Percentiles rank a stretch among this genome's conserved stretches.
Conservation (phyloP, 92 coral and sea anemone species). For the Epizoanthus illoricatus region DNA sequence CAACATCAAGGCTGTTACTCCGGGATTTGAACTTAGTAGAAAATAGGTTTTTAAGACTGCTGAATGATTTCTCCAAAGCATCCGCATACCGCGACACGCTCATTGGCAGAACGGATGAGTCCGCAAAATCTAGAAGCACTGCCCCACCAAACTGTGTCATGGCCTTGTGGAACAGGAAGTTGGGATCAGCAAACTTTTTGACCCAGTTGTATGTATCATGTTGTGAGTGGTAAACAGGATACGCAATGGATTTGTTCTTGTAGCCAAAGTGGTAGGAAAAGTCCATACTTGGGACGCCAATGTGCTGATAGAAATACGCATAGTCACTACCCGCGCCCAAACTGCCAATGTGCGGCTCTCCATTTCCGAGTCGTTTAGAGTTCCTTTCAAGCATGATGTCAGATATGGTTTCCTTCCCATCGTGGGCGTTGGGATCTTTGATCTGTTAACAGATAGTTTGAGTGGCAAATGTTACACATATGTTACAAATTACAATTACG, state of each 20-base stretch:
- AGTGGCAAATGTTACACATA: too few relatives aligned
- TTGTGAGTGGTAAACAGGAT: conserved; percentile 6
- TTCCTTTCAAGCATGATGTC: conserved; percentile 1
- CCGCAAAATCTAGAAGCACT: not conserved
- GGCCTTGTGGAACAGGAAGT: conserved; percentile 16
- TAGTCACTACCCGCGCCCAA: not conserved
- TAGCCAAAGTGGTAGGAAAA: not conserved
- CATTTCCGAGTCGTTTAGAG: not conserved
- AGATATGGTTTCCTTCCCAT: not conserved
- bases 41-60: not conserved
- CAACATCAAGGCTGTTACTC: not conserved
- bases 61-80: not conserved
- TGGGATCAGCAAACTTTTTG: not conserved
- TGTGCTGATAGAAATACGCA: not conserved
- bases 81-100: conserved; percentile 5
- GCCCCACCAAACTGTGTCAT: conserved; percentile 11
- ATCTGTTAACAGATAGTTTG: too few relatives aligned
- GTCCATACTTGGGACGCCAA: conserved; percentile 3
- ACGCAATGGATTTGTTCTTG: not conserved
- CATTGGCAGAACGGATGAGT: not conserved
- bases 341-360: not conserved
- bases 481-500: too few relatives aligned
- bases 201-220: conserved; percentile 20
- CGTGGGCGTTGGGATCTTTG: too few relatives aligned
- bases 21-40: not conserved